phyloP scores from a whole-genome alignment of 2,113 vertebrate genomes.

The Holacanthus passer region DNA sequence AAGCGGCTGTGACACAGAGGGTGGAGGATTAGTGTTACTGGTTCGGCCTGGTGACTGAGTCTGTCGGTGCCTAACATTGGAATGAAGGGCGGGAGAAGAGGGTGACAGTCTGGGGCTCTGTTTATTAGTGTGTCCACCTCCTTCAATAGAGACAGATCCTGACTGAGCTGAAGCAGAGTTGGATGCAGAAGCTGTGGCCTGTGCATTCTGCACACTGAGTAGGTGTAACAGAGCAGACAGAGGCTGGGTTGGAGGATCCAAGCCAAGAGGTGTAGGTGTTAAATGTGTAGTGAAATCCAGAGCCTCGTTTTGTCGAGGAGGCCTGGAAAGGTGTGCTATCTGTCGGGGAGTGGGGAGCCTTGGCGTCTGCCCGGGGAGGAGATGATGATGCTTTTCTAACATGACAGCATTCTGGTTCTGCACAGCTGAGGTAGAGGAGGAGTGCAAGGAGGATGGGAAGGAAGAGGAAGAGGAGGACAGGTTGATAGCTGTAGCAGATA shows the following conservation, averaged over 20 bases:
- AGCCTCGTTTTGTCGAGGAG: constrained; percentile 66
- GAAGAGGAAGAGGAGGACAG: constrained; percentile 71
- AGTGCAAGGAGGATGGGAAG: constrained; percentile 51
- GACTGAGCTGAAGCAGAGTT: constrained; percentile 50
- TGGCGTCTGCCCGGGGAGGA: constrained; percentile 53
- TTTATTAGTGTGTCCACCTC: constrained; percentile 66
- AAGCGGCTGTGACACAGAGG: constrained; percentile 32
- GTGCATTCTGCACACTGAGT: constrained; percentile 81
- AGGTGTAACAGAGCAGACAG: constrained; percentile 84
- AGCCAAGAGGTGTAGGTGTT: constrained; percentile 52
- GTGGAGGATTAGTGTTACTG: constrained; percentile 66
- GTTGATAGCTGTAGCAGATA: constrained; percentile 73
- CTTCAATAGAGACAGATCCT: constrained; percentile 56
- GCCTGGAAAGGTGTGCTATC: constrained; percentile 63
- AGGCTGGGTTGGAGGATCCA: constrained; percentile 83
- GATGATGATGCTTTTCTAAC: constrained; percentile 68
- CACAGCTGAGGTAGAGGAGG: constrained; percentile 80
- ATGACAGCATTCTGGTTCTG: constrained; percentile 65
- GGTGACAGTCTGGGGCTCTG: constrained; percentile 63
- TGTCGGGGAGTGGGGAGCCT: constrained; percentile 59
- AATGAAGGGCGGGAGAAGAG: constrained; percentile 50
- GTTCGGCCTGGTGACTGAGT: constrained; percentile 60
- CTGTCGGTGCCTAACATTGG: constrained; percentile 48
- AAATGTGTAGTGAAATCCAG: constrained; percentile 77
- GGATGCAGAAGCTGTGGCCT: constrained; percentile 63